Conservation (phyloP, 1,140 invertebrate genomes). For the Homalodisca vitripennis region DNA sequence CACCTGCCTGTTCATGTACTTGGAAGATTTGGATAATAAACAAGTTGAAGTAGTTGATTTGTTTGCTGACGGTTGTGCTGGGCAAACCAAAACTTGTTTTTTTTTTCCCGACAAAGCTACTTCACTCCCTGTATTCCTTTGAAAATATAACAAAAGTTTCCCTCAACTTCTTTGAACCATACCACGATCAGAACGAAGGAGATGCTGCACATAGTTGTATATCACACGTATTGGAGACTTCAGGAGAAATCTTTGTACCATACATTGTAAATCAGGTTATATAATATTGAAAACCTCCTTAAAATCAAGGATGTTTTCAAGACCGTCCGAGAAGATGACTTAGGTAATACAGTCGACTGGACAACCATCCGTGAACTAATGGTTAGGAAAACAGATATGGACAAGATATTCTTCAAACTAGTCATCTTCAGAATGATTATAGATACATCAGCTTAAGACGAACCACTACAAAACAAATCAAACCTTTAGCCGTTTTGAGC, state of each 20-base stretch:
- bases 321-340: background rate
- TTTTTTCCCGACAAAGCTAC: background rate
- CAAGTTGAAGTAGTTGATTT: background rate
- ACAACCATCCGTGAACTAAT: background rate
- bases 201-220: background rate
- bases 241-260: background rate
- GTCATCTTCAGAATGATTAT: background rate
- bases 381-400: background rate
- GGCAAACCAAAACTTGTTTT: constrained; percentile 3
- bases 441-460: background rate
- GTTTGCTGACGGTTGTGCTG: background rate
- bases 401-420: background rate
- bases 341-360: background rate
- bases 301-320: background rate
- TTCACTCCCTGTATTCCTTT: background rate
- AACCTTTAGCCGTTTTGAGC: background rate
- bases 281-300: background rate
- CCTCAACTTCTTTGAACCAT: background rate
- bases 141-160: background rate
- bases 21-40: constrained; percentile 24
- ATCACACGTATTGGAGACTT: background rate
- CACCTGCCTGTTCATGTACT: constrained; percentile 41
- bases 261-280: background rate
- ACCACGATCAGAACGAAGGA: background rate
- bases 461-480: background rate